A percentile compares a stretch with the other conserved stretches of the same genome.
These are phyloP conservation scores for Chloropsis hardwickii DNA, from an alignment of 2,113 vertebrate species.

Conservation along the genomic window DNA sequence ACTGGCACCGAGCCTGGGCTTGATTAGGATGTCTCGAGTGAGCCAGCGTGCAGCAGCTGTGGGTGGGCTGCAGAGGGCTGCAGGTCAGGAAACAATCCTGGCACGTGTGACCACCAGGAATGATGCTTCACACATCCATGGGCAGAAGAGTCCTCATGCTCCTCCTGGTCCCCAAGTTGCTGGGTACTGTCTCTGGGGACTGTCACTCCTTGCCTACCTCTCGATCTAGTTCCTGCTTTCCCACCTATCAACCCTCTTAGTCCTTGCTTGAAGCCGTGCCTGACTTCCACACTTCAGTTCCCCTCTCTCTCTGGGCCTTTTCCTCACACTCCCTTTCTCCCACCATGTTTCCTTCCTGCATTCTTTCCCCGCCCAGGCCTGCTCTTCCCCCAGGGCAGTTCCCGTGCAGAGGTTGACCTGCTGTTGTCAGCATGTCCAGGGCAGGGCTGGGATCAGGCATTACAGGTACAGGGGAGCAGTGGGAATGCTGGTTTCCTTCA, in stretches of 20 bases:
- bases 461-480: background rate
- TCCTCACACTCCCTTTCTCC: background rate
- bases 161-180: background rate
- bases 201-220: background rate
- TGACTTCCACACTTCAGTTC: background rate
- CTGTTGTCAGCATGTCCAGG: background rate
- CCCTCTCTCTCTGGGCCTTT: background rate
- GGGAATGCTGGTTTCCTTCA: background rate
- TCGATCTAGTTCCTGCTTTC: background rate
- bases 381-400: rapidly evolving
- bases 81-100: background rate
- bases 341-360: background rate
- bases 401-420: background rate
- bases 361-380: background rate
- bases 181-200: background rate
- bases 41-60: background rate
- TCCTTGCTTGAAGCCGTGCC: background rate
- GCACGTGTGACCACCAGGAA: background rate
- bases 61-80: background rate
- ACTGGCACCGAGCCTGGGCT: background rate
- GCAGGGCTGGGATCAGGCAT: background rate
- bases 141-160: background rate
- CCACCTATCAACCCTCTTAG: background rate
- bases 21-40: background rate
- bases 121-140: background rate